Percentiles rank a stretch among this genome's conserved stretches.
phyloP scores from a whole-genome alignment of 1,140 invertebrate genomes.

The Heliconius hermathena region DNA sequence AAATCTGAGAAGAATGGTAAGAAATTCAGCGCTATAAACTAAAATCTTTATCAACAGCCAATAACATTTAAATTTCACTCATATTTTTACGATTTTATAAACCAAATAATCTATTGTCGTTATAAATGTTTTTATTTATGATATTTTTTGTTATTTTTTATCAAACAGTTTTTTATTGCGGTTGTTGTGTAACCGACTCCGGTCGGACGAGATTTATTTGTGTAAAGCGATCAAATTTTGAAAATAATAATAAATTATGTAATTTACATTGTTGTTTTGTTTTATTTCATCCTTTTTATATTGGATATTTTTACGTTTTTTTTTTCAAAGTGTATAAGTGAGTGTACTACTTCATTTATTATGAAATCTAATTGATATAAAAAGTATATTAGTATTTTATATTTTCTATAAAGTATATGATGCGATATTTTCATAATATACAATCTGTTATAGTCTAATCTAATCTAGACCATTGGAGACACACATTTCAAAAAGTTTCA shows the following conservation, averaged over 20 bases:
- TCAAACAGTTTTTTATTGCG: conserved; percentile 49
- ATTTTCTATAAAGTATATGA: no score
- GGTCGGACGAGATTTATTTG: conserved; percentile 67
- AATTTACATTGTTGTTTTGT: conserved; percentile 59
- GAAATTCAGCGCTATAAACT: no score
- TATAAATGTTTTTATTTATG: no score
- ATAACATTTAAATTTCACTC: neutral
- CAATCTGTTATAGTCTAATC: no score
- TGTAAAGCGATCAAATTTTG: conserved; percentile 71
- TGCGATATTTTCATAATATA: no score
- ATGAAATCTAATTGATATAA: no score
- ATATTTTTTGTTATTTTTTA: conserved; percentile 28
- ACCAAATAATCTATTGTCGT: neutral
- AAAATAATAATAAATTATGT: conserved; percentile 77
- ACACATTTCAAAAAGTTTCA: no score
- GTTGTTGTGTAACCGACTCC: conserved; percentile 61
- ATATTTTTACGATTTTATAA: neutral
- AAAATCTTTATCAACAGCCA: neutral
- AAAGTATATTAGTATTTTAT: no score
- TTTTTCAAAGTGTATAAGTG: no score
- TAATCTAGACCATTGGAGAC: neutral
- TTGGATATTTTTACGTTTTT: no score
- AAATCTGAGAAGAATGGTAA: no score
- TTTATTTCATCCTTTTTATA: conserved; percentile 47
- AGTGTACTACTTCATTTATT: no score